Base-by-base conservation (phyloP, 2,113 vertebrate species). In the Heloderma charlesbogerti region DNA sequence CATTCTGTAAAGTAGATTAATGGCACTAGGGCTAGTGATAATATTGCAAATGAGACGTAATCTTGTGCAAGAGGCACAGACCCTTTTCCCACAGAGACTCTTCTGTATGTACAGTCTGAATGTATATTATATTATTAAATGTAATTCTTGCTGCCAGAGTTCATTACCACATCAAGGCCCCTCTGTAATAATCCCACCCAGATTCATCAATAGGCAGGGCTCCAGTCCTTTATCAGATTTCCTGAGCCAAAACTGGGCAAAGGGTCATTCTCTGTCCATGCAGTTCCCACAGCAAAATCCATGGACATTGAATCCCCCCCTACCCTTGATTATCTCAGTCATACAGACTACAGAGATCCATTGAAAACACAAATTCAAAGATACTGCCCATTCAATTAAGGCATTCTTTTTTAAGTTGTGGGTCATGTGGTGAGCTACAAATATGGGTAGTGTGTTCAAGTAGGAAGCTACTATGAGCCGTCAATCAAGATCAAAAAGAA, bases 311-410 rank as follows among this genome's bases (percentile, higher is more conserved):
- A 25, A 10, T 72, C 67, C 29, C 45, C 75, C 40, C 22, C 54
- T 10, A 7, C 31, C 43, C 63, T 43, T 0, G 1, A 15, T 12
- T 25, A 0, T 57, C 20, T 78, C 5, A 57, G 34, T 31, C 6
- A 81, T 48, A 82, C 88, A 90, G 80, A 54, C 79, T 81, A 83
- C 67, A 88, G 91, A 31, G 77, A 85, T 87, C 82, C 67, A 60
- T 45, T 9, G 79, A 22, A 67, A 2, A 72, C 15, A 89, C 3
- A 18, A 57, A 94, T 90, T 12, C 2, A 66, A 0, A 0, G 91
- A 91, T 93, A 86, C 89, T 93, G 74, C 40, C 3, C 6, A 63
- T 84, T 81, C 89, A 74, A 92, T 90, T 89, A 89, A 93, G 93
- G 45, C 75, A 66, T 8, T 67, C 29, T 66, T 0, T 15, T 74